phyloP scores from a whole-genome alignment of 2,888 invertebrate species.

The Metopia argyrocephala region DNA sequence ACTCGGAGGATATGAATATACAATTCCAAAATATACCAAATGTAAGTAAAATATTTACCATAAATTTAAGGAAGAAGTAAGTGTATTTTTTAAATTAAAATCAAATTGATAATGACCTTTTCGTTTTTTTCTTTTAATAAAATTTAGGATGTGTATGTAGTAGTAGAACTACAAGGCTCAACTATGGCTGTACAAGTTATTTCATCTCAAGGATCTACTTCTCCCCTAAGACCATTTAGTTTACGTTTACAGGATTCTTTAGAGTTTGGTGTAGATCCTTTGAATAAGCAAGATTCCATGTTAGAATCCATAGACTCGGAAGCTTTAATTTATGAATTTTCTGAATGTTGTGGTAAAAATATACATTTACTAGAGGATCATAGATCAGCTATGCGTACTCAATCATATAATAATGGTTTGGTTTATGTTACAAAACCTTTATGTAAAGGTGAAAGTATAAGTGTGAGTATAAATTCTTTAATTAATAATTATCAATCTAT shows the following conservation, averaged over 20 bases:
- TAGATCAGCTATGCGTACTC: conserved; percentile 85
- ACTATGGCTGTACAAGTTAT: conserved; percentile 88
- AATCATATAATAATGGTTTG: conserved; percentile 91
- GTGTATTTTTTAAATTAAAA: no score
- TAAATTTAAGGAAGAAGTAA: no score
- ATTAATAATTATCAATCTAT: conserved; percentile 39
- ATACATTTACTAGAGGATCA: conserved; percentile 84
- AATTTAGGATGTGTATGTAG: conserved; percentile 86
- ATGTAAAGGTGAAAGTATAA: conserved; percentile 84
- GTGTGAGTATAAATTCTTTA: conserved; percentile 79
- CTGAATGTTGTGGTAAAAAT: conserved; percentile 91
- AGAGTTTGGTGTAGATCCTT: conserved; percentile 81
- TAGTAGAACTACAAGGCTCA: conserved; percentile 89
- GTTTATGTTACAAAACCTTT: conserved; percentile 85
- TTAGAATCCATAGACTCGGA: conserved; percentile 78
- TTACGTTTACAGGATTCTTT: conserved; percentile 82
- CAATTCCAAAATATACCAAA: conserved; percentile 88
- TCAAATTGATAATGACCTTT: conserved; percentile 52
- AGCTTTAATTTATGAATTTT: conserved; percentile 84
- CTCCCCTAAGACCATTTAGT: conserved; percentile 78
- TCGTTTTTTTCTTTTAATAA: conserved; percentile 79
- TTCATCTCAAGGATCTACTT: conserved; percentile 80
- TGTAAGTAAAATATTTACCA: no score
- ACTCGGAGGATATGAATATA: conserved; percentile 89
- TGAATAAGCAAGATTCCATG: conserved; percentile 79